Evolutionary conservation across 2,888 invertebrate genomes (phyloP).

Genomic region (Ischnura elegans): DNA sequence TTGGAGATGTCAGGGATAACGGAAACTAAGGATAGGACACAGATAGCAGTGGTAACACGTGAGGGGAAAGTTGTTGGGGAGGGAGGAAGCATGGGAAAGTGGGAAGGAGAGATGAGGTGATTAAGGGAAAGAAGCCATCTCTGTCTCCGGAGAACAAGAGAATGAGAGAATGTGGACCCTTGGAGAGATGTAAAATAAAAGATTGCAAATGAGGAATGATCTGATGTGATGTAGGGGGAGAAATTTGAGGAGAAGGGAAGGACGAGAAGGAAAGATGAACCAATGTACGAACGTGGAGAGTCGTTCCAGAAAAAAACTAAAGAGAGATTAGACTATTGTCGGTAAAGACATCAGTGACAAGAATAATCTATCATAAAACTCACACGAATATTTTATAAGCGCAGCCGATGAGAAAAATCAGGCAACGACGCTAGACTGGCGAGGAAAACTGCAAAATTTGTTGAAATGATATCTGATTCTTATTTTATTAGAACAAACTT

Average conservation of each 20-base stretch:
- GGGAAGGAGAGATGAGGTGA: conserved; percentile 49
- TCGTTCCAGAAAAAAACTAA: background rate
- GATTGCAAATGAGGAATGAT: conserved; percentile 3
- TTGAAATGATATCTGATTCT: too few species aligned
- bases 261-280: background rate
- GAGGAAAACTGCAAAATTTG: too few species aligned
- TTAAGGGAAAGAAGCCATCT: conserved; percentile 39
- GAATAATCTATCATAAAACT: too few species aligned
- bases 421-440: too few species aligned
- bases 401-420: too few species aligned
- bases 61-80: conserved; percentile 13
- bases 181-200: conserved; percentile 36
- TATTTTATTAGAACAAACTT: too few species aligned
- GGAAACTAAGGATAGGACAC: background rate
- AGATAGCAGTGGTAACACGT: background rate
- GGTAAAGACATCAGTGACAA: too few species aligned
- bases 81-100: background rate
- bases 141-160: background rate
- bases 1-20: conserved; percentile 22
- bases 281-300: background rate
- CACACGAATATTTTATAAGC: too few species aligned
- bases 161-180: background rate
- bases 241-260: background rate
- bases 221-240: background rate
- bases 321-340: background rate